Conservation (phyloP, 2,888 invertebrate species). For the Acrobasis suavella region DNA sequence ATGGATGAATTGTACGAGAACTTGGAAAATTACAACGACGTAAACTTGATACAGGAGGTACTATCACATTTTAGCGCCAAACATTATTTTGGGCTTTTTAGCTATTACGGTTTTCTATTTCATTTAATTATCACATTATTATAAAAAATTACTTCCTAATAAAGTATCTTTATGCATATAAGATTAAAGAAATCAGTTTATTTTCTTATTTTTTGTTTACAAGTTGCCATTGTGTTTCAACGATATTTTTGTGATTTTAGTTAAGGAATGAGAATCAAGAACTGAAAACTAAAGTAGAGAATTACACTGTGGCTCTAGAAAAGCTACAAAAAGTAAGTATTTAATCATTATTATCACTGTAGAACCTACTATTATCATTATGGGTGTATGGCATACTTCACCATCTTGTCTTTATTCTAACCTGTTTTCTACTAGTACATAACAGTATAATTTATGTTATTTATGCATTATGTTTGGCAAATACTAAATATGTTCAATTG, state of each 20-base stretch:
- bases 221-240: conserved; percentile 2
- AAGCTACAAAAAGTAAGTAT: conserved; percentile 67
- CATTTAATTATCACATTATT: background rate
- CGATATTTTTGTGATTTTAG: conserved; percentile 46
- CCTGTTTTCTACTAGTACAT: too few species aligned
- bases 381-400: background rate
- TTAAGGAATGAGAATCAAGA: conserved; percentile 62
- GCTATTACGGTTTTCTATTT: conserved; percentile 13
- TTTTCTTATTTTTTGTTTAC: background rate
- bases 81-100: conserved; percentile 34
- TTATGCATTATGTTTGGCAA: too few species aligned
- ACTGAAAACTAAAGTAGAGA: conserved; percentile 58
- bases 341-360: background rate
- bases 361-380: background rate
- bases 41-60: conserved; percentile 59
- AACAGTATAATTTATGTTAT: too few species aligned
- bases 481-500: too few species aligned
- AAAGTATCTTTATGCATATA: background rate
- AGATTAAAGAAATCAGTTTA: background rate
- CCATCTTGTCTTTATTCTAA: background rate
- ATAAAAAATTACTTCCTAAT: background rate
- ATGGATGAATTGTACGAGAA: conserved; percentile 68
- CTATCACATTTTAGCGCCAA: conserved; percentile 64
- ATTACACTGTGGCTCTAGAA: conserved; percentile 50
- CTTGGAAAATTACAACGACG: conserved; percentile 68